Conservation (phyloP, 2,888 invertebrate species). For the Steinernema scapterisci region DNA sequence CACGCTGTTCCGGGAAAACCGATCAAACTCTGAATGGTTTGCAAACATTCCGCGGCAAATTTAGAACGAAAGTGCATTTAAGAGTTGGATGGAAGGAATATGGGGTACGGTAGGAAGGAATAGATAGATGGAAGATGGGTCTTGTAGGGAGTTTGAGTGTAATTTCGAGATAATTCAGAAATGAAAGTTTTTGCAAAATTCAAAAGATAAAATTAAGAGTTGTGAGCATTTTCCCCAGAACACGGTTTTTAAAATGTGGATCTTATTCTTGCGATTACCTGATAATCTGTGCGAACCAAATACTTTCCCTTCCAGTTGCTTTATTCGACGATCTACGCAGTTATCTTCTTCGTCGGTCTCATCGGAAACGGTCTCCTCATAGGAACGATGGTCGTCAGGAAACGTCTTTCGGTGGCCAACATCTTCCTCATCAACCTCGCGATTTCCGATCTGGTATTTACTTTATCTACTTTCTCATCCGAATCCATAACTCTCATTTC, state of each 20-base stretch:
- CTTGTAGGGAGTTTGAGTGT: not conserved
- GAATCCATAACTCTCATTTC: conserved; percentile 35
- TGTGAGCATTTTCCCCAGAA: too few species aligned
- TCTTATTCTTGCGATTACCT: too few species aligned
- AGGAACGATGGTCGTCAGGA: conserved; percentile 55
- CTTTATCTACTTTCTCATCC: not conserved
- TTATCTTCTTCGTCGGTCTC: conserved; percentile 63
- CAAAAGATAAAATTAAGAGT: too few species aligned
- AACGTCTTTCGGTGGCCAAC: conserved; percentile 72
- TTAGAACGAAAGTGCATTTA: too few species aligned
- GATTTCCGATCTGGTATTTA: conserved; percentile 79
- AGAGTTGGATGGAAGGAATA: too few species aligned
- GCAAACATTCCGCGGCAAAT: not conserved
- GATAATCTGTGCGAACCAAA: too few species aligned
- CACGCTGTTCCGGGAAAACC: not conserved
- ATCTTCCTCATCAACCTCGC: conserved; percentile 93
- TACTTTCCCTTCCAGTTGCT: conserved; percentile 52
- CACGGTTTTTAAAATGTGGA: too few species aligned
- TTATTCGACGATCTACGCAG: conserved; percentile 58
- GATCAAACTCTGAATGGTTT: not conserved
- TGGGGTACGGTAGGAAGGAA: too few species aligned
- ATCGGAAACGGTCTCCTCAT: conserved; percentile 64
- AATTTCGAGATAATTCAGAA: too few species aligned
- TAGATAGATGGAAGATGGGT: too few species aligned
- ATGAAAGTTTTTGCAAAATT: too few species aligned